Base-by-base conservation (phyloP, 1,140 invertebrate species). In the Heliconius hewitsoni region DNA sequence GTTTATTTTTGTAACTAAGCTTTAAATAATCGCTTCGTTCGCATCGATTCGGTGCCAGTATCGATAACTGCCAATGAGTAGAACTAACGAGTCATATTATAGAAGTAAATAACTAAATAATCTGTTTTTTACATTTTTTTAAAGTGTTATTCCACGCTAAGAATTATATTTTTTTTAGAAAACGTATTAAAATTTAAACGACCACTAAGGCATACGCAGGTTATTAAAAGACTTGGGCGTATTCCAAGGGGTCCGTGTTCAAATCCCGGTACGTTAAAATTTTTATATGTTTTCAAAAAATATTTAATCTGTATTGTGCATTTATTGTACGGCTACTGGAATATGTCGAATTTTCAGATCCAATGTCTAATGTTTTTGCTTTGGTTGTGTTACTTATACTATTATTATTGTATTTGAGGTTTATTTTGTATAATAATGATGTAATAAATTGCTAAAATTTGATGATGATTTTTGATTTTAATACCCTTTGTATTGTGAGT, bases 381-480 rank as follows among this genome's bases (percentile, higher is more conserved):
- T 94, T 90, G 93, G 93, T 94, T 94, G 93, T 94, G 93, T 94
- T 93, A 92, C 89, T 92, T 91, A 93, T 92, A 90, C 84, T 89
- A 90, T 91, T 87, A 92, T 93, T 92, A 94, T 90, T 92, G 90
- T 93, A 94, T 92, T 92, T 92, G 91, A 92, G 89, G 90, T 93
- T 93, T 93, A 94, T 94, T 94, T 94, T 94, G 91, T 93, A 93
- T 94, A 90, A 92, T 94, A 93, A 92, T 91, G 86, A 91, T 94
- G 89, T 94, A 94, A 93, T 94, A 93, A 94, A 93, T 91, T 91
- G 90, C 88, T 91, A 90, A 92, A 94, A 91, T 87, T 89, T 85
- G 30, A 72, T 72, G 3, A 37, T 71, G 16, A 5, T 42, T 72
- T 42, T 72, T 72, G 8, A 19, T 72, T 72, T 72, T 30, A 13